Evolutionary conservation across 1,140 invertebrate species (phyloP).

Genomic region (Drosophila sturtevanti): DNA sequence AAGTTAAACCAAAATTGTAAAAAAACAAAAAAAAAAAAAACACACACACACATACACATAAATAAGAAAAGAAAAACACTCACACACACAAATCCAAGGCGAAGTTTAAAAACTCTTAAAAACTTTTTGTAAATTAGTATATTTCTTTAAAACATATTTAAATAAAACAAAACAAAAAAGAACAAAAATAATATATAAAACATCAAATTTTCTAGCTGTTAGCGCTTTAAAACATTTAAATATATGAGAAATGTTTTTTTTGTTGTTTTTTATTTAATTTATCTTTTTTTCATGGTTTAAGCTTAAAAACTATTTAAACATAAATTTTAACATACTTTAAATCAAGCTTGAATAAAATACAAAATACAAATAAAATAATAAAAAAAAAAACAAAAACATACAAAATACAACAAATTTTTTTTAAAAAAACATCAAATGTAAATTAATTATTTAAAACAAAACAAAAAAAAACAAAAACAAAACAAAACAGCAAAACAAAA

Average conservation of each 20-base stretch:
- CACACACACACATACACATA: background rate
- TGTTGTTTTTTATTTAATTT: constrained; percentile 11
- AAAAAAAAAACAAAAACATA: background rate
- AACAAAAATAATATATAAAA: background rate
- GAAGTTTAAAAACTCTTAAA: background rate
- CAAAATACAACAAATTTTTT: constrained; percentile 1
- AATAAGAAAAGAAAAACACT: background rate
- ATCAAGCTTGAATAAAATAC: constrained; percentile 19
- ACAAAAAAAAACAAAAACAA: constrained; percentile 46
- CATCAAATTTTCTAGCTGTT: constrained; percentile 7
- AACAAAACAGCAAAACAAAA: constrained; percentile 42
- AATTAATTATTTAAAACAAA: constrained; percentile 70
- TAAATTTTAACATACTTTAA: constrained; percentile 11
- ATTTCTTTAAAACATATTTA: constrained; percentile 9
- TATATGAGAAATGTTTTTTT: constrained; percentile 9
- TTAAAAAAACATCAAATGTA: constrained; percentile 44
- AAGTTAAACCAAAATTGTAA: constrained; percentile 18
- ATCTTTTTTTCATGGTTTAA: constrained; percentile 13
- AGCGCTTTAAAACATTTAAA: background rate
- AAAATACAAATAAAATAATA: constrained; percentile 4
- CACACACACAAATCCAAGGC: background rate
- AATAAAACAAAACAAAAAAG: background rate
- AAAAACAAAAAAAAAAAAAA: constrained; percentile 6
- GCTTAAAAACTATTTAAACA: constrained; percentile 18
- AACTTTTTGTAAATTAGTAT: constrained; percentile 13